Evolutionary conservation across 1,140 invertebrate genomes (phyloP).

Genomic region (Hestina assimilis): DNA sequence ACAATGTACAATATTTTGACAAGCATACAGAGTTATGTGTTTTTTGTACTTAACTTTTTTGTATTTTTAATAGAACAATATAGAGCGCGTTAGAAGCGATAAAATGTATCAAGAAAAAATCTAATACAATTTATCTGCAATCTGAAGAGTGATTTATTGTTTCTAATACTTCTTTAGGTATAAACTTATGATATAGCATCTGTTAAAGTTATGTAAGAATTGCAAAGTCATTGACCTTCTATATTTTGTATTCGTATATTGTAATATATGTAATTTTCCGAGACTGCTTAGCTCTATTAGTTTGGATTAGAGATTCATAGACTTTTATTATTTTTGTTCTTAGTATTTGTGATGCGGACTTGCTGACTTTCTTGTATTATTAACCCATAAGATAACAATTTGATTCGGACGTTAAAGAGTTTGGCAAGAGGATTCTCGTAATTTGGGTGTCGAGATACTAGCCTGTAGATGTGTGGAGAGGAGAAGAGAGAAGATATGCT

Average conservation of each 20-base stretch:
- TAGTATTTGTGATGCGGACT: too few species aligned
- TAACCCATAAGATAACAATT: too few species aligned
- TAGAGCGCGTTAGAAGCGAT: not conserved
- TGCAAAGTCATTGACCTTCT: not conserved
- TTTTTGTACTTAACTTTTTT: not conserved
- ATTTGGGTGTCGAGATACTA: too few species aligned
- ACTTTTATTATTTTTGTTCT: too few species aligned
- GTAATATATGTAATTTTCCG: too few species aligned
- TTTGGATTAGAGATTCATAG: too few species aligned
- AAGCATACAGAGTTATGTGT: not conserved
- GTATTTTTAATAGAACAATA: not conserved
- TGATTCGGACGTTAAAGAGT: too few species aligned
- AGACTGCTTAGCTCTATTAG: too few species aligned
- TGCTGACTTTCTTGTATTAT: too few species aligned
- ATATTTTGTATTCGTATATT: not conserved
- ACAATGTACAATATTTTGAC: not conserved
- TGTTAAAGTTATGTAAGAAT: conserved; percentile 4
- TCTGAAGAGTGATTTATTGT: conserved; percentile 3
- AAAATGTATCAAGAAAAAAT: conserved; percentile 1
- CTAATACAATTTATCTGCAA: not conserved
- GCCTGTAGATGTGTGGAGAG: too few species aligned
- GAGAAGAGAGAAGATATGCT: too few species aligned
- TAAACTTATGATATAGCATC: conserved; percentile 7
- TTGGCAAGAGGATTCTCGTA: too few species aligned
- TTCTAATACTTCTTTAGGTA: not conserved